phyloP scores from a whole-genome alignment of 1,140 invertebrate genomes.

The Helicoverpa armigera region DNA sequence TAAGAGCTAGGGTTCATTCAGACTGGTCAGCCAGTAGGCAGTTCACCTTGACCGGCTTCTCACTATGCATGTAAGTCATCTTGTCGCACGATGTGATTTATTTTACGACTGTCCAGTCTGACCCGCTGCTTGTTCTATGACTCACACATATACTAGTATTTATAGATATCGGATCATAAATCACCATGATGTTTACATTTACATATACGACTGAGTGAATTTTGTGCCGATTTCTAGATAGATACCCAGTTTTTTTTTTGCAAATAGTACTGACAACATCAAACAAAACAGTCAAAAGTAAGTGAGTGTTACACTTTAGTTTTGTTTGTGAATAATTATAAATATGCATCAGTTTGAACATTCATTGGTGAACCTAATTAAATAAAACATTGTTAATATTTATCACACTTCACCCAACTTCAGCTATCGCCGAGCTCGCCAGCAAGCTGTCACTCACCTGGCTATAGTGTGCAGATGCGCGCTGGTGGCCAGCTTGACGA shows the following conservation, averaged over 20 bases:
- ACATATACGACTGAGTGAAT: no score
- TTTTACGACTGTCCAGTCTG: neutral
- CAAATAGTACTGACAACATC: no score
- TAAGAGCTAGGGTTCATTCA: neutral
- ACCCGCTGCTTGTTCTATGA: conserved; percentile 1
- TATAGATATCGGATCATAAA: no score
- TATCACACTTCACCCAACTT: no score
- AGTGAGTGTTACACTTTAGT: no score
- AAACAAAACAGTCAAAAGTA: neutral
- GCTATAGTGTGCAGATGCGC: conserved; percentile 78
- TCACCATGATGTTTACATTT: no score
- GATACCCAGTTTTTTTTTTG: no score
- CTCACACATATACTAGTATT: neutral
- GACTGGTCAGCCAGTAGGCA: neutral
- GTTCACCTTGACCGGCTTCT: conserved; percentile 7
- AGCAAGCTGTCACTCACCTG: conserved; percentile 66
- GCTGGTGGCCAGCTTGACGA: conserved; percentile 80
- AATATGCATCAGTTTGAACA: no score
- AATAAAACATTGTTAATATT: no score
- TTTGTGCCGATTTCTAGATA: no score
- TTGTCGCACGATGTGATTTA: neutral
- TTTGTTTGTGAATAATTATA: no score
- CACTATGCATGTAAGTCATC: neutral
- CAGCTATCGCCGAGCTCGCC: neutral
- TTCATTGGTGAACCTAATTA: no score